These are phyloP conservation scores for Paratrypauchen microcephalus DNA, from an alignment of 2,797 vertebrate genomes.

Conservation along the genomic window DNA sequence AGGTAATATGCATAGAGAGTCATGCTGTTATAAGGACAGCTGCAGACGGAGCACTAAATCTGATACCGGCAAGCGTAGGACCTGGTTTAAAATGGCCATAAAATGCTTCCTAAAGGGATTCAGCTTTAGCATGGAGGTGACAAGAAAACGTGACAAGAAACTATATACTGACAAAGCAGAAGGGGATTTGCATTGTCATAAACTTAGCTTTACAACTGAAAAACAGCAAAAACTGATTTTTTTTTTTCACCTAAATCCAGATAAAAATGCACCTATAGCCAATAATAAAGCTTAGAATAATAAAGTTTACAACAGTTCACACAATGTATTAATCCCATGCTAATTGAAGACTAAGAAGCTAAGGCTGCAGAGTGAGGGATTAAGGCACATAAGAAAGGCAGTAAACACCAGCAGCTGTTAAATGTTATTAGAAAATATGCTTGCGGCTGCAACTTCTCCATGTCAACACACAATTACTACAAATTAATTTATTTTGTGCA, in stretches of 20 bases:
- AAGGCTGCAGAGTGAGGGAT: slow-evolving; percentile 3
- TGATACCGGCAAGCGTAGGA: slow-evolving; percentile 14
- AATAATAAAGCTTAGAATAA: not conserved
- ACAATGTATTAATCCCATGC: not conserved
- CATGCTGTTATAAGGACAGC: slow-evolving; percentile 34
- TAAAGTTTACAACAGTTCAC: slow-evolving; percentile 4
- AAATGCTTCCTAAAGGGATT: slow-evolving; percentile 13
- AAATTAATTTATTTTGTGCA: not conserved
- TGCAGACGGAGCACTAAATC: slow-evolving; percentile 25
- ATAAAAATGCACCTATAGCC: not conserved
- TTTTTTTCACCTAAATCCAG: not conserved
- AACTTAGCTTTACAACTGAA: not conserved
- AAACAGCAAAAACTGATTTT: not conserved
- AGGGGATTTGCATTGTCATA: slow-evolving; percentile 1
- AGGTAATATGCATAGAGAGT: slow-evolving; percentile 24
- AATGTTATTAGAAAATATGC: slow-evolving; percentile 4
- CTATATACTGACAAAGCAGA: slow-evolving; percentile 5
- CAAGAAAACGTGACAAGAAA: not conserved
- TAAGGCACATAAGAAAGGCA: not conserved
- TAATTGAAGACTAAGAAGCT: not conserved
- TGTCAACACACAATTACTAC: not conserved
- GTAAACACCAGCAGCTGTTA: slow-evolving; percentile 11
- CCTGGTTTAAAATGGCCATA: slow-evolving; percentile 1
- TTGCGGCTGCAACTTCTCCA: not conserved
- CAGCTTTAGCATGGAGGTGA: not conserved